Evolutionary conservation across 2,888 invertebrate genomes (phyloP).

Genomic region (Leptinotarsa peninsularis): DNA sequence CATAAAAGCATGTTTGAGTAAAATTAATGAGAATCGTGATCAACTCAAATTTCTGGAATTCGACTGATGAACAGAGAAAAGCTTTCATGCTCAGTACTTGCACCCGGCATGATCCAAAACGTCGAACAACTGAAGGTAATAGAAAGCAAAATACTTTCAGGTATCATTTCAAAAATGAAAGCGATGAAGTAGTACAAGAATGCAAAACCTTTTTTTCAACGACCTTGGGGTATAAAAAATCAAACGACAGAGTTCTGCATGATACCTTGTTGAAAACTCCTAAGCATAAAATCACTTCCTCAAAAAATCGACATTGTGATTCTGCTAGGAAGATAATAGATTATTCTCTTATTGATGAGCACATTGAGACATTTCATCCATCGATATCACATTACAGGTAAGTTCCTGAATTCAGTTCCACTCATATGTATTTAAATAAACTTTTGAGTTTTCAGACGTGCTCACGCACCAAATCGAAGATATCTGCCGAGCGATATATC

Average conservation of each 20-base stretch:
- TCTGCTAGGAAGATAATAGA: conserved; percentile 20
- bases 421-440: not conserved
- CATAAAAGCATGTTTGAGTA: too few species aligned
- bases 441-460: conserved; percentile 12
- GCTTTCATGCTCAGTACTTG: conserved; percentile 8
- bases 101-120: conserved; percentile 3
- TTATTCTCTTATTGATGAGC: conserved; percentile 25
- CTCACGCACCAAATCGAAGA: conserved; percentile 23
- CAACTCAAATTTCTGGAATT: conserved; percentile 7
- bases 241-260: conserved; percentile 25
- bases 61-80: not conserved
- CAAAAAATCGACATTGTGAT: conserved; percentile 8
- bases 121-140: conserved; percentile 3
- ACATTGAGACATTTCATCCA: conserved; percentile 17
- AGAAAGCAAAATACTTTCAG: conserved; percentile 20
- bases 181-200: conserved; percentile 2
- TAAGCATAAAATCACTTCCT: conserved; percentile 4
- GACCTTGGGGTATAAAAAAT: conserved; percentile 21
- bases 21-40: not conserved
- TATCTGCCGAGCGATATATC: conserved; percentile 23
- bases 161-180: conserved; percentile 17
- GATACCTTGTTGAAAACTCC: conserved; percentile 17
- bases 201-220: conserved; percentile 24
- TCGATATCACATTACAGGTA: conserved; percentile 17
- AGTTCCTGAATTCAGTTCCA: not conserved